These are phyloP conservation scores for Semibalanus balanoides DNA, from an alignment of 1,140 invertebrate species.

Conservation along the genomic window DNA sequence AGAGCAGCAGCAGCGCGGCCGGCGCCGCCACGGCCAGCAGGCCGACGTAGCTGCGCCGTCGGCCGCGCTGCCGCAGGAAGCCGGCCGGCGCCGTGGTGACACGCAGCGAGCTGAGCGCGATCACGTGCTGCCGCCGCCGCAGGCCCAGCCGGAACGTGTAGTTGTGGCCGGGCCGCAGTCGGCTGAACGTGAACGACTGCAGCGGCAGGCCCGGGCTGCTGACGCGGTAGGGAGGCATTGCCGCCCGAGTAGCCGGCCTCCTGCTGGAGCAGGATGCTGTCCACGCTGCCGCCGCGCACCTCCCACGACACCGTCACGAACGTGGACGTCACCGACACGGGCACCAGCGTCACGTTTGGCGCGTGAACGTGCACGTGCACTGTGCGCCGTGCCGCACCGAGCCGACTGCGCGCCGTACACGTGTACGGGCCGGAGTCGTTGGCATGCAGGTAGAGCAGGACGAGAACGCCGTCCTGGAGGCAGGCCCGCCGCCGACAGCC, in stretches of 20 bases:
- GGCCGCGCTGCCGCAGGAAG: not conserved
- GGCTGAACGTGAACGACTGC: not conserved
- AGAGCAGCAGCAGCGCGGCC: not conserved
- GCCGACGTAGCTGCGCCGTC: not conserved
- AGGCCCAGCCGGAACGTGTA: not conserved
- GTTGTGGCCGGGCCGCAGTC: not conserved
- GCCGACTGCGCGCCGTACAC: not conserved
- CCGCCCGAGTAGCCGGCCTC: not conserved
- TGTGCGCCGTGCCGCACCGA: not conserved
- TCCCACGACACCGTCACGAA: not conserved
- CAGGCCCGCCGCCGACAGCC: not conserved
- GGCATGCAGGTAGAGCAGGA: not conserved
- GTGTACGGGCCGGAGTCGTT: not conserved
- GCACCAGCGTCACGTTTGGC: too few species aligned
- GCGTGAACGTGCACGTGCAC: not conserved
- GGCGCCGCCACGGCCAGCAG: not conserved
- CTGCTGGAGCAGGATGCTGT: not conserved
- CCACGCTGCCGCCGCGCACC: not conserved
- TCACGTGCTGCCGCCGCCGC: not conserved
- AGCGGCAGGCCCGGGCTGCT: not conserved
- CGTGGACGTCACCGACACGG: not conserved
- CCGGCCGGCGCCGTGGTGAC: not conserved
- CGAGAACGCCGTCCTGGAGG: not conserved
- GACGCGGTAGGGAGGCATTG: not conserved
- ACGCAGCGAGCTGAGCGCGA: not conserved